phyloP scores from a whole-genome alignment of 2,888 invertebrate genomes.

The Antheraea yamamai region DNA sequence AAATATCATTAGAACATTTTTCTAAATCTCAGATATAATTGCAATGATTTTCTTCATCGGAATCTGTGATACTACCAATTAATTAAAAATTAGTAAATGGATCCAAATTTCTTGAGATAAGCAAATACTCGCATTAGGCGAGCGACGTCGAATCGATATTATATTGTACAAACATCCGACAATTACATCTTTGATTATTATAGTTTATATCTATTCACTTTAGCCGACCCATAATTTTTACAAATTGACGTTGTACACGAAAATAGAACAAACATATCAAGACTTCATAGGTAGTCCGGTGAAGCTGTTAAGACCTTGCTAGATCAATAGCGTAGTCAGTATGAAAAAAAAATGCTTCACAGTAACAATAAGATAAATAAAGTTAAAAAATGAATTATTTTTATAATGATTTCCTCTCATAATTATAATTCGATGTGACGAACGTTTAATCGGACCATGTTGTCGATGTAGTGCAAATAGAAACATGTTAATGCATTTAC shows the following conservation, averaged over 20 bases:
- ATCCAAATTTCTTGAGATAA: background rate
- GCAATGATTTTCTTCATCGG: background rate
- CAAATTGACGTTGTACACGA: background rate
- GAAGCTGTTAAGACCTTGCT: no score
- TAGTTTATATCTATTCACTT: background rate
- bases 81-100: background rate
- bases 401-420: background rate
- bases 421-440: background rate
- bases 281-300: no score
- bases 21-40: background rate
- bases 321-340: no score
- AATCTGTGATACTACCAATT: background rate
- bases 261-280: background rate
- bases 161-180: background rate
- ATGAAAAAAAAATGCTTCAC: no score
- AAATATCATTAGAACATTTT: background rate
- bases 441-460: conserved; percentile 6
- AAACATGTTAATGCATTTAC: conserved; percentile 38
- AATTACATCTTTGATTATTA: background rate
- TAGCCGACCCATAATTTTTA: background rate
- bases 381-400: background rate
- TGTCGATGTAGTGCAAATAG: conserved; percentile 7
- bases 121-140: background rate
- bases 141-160: background rate
- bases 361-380: background rate